These are phyloP conservation scores for Tachuris rubrigastra DNA, from an alignment of 2,113 vertebrate species.

Conservation along the genomic window DNA sequence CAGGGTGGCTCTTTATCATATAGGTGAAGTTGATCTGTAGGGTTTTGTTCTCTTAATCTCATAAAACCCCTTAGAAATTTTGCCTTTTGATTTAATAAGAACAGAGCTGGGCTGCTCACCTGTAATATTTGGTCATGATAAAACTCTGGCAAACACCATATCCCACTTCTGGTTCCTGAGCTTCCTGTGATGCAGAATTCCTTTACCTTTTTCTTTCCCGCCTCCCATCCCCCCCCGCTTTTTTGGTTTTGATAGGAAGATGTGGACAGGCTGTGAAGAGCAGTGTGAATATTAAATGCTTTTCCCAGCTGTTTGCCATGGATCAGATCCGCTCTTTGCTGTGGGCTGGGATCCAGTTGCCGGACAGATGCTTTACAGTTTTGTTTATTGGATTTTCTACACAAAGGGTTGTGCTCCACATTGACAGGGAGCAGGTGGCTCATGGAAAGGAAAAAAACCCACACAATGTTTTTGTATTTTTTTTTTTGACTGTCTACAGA, in stretches of 20 bases:
- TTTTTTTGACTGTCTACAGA: not conserved
- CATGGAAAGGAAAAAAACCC: not conserved
- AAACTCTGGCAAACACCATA: not conserved
- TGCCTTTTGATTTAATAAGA: not conserved
- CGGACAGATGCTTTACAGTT: conserved; percentile 49
- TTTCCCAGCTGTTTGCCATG: conserved; percentile 16
- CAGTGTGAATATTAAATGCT: not conserved
- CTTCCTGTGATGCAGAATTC: not conserved
- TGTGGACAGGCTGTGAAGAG: not conserved
- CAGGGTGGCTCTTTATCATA: not conserved
- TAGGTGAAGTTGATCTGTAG: not conserved
- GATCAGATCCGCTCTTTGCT: not conserved
- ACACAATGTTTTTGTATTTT: not conserved
- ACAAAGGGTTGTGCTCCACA: not conserved
- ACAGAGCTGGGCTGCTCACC: not conserved
- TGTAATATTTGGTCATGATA: not conserved
- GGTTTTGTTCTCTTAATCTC: not conserved
- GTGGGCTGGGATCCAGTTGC: conserved; percentile 47
- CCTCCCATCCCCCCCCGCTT: rapidly evolving
- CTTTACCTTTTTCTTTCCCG: not conserved
- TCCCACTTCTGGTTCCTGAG: not conserved
- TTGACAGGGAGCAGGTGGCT: conserved; percentile 49
- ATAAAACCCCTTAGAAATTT: not conserved
- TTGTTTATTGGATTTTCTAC: conserved; percentile 41
- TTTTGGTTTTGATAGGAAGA: not conserved